phyloP scores from a whole-genome alignment of 2,113 vertebrate genomes.

The Brachypteracias leptosomus region DNA sequence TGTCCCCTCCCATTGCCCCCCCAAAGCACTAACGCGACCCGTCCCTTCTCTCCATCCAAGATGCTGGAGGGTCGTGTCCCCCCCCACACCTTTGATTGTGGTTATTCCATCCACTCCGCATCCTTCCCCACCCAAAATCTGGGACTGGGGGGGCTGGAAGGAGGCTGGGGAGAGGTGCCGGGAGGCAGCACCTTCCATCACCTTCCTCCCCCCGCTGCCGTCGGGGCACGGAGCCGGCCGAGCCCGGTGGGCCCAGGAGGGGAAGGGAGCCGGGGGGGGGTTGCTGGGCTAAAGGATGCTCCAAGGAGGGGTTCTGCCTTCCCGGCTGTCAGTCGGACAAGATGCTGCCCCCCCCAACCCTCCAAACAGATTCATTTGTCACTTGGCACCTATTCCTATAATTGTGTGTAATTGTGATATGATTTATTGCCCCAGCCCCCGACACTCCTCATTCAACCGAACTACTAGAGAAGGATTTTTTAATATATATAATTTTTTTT shows the following conservation, averaged over 20 bases:
- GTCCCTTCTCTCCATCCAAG: neutral
- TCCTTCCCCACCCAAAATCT: neutral
- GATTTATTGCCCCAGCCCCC: neutral
- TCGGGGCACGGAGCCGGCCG: neutral
- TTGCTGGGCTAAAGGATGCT: neutral
- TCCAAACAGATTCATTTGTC: conserved; percentile 15
- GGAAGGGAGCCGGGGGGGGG: neutral
- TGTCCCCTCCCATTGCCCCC: neutral
- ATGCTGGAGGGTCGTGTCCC: neutral
- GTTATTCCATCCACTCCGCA: neutral
- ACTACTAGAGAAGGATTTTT: neutral
- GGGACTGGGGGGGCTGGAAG: neutral
- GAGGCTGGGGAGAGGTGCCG: neutral
- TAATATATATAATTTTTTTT: neutral
- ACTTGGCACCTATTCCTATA: conserved; percentile 47
- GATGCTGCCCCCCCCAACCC: neutral
- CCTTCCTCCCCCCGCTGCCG: neutral
- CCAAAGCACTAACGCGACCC: neutral
- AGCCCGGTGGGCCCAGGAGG: neutral
- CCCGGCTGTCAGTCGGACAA: neutral
- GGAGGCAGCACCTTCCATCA: neutral
- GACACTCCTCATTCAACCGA: neutral
- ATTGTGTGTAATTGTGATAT: conserved; percentile 12
- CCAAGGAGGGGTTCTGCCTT: neutral
- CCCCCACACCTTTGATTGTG: neutral